A percentile compares a stretch with the other conserved stretches of the same genome.
phyloP scores from a whole-genome alignment of 1,140 invertebrate genomes.

The Drosophila pachea region DNA sequence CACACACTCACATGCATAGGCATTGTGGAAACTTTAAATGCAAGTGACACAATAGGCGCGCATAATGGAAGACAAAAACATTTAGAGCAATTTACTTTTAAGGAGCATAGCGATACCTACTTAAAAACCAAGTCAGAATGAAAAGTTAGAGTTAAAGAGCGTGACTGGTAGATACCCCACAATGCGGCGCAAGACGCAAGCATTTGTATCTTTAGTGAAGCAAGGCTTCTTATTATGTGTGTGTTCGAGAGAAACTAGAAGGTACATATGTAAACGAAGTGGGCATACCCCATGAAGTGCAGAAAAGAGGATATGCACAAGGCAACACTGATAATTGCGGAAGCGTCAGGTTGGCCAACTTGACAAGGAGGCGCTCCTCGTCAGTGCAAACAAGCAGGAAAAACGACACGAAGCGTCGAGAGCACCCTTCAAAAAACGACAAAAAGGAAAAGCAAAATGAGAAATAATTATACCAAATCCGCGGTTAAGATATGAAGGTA shows the following conservation, averaged over 20 bases:
- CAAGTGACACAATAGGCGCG: slow-evolving; percentile 69
- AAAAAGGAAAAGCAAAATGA: slow-evolving; percentile 58
- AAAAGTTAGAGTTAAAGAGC: neutral
- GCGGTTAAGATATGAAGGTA: slow-evolving; percentile 66
- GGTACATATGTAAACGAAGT: neutral
- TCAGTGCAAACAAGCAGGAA: slow-evolving; percentile 38
- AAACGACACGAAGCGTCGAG: slow-evolving; percentile 41
- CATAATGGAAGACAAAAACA: slow-evolving; percentile 65
- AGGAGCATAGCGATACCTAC: slow-evolving; percentile 57
- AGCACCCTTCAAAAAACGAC: slow-evolving; percentile 52
- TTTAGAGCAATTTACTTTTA: slow-evolving; percentile 60
- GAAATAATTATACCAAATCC: slow-evolving; percentile 76
- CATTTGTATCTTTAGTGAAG: no score
- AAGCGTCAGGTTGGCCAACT: slow-evolving; percentile 68
- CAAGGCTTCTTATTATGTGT: no score
- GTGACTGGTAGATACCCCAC: neutral
- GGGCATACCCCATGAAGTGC: neutral
- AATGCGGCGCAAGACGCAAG: neutral
- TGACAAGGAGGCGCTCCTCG: slow-evolving; percentile 66
- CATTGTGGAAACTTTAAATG: slow-evolving; percentile 68
- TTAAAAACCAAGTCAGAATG: slow-evolving; percentile 44
- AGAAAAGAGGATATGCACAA: neutral
- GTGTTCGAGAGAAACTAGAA: no score
- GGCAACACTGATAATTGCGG: slow-evolving; percentile 69
- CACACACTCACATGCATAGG: slow-evolving; percentile 22